Base-by-base conservation (phyloP, 2,888 invertebrate species). In the Tenthredo distinguenda region DNA sequence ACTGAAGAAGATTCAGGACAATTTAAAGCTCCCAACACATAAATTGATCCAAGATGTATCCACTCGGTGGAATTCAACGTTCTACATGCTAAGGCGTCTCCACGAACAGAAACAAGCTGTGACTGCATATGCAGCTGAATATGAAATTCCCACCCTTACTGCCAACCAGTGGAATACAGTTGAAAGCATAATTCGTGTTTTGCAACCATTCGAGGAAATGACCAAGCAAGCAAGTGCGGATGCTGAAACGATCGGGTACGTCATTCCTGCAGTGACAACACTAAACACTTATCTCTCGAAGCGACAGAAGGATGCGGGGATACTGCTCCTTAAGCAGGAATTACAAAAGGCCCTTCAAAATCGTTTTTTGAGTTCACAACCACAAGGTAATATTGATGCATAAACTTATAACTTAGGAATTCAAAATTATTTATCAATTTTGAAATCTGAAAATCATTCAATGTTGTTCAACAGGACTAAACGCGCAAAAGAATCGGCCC, bases 121-220 rank as follows among this genome's bases (percentile, higher is more conserved):
- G 15, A 62, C 68, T 21, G 47, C 43, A n/a, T 86, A 86, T 65
- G 50, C 65, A 12, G 47, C 85, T 12, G 76, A 82, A 7, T 65
- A 40, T 37, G 76, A 85, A 12, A 81, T 82, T 55, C 82, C 50
- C 72, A 55, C n/a, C 5, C 43, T 86, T 34, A 85, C 85, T 4
- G 68, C 37, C 21, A 9, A 68, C 2, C 86, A 86, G 50, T 86
- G 86, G 85, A 43, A 50, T 83, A 74, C 83, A n/a, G 12, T 85
- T 21, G 68, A 85, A 58, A 37, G 71, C 4, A 7, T 72, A 68
- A 90, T 77, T 85, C 79, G 87, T 86, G 90, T 87, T 40, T 85
- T 89, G 34, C 84, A 88, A 87, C 87, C 87, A 9, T 89, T 89
- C 76, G 87, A 89, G 86, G 88, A 89, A 87, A 87, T 90, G 34